Percentiles rank a stretch among this genome's conserved stretches.
phyloP scores from a whole-genome alignment of 1,140 invertebrate species.

The Melipona quadrifasciata region DNA sequence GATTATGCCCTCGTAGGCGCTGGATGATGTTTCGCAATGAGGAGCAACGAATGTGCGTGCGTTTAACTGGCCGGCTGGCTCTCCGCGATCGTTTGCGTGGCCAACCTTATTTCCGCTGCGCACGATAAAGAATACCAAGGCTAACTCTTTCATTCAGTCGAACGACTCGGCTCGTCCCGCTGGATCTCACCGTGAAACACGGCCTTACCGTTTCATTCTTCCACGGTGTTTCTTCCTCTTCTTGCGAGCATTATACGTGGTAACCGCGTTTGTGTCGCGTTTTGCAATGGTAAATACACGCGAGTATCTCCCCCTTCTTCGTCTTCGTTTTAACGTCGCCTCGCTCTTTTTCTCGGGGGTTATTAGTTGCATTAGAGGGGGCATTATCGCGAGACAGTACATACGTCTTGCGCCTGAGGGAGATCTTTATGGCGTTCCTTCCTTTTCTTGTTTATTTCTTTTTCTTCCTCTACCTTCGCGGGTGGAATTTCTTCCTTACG shows the following conservation, averaged over 20 bases:
- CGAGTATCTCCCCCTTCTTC: background rate
- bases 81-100: conserved; percentile 48
- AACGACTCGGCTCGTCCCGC: conserved; percentile 12
- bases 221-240: conserved; percentile 15
- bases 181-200: conserved; percentile 39
- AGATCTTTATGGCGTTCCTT: background rate
- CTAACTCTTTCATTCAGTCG: conserved; percentile 44
- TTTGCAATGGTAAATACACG: conserved; percentile 29
- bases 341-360: background rate
- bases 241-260: conserved; percentile 9
- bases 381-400: background rate
- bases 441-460: background rate
- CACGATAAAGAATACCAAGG: conserved; percentile 53
- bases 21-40: conserved; percentile 27
- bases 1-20: conserved; percentile 13
- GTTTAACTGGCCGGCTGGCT: background rate
- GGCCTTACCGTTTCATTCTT: background rate
- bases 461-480: background rate
- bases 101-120: conserved; percentile 61
- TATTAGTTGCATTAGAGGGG: background rate
- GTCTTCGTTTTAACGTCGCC: background rate
- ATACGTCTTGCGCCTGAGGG: background rate
- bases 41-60: conserved; percentile 18
- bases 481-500: background rate
- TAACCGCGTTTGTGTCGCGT: background rate